These are phyloP conservation scores for Eupsittula cactorum DNA, from an alignment of 2,113 vertebrate genomes.

Conservation along the genomic window DNA sequence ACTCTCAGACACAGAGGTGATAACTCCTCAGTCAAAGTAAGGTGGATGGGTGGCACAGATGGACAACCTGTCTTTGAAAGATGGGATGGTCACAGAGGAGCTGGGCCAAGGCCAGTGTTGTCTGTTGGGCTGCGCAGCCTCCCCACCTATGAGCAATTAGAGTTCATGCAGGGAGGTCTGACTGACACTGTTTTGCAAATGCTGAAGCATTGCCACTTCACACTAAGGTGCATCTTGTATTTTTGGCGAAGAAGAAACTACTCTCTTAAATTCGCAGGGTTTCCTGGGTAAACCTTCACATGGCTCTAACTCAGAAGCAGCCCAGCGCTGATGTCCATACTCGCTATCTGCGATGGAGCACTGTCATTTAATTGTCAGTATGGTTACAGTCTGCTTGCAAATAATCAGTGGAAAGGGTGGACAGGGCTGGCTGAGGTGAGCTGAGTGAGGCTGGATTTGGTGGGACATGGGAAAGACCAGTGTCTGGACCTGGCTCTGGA, in stretches of 20 bases:
- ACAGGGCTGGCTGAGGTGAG: not conserved
- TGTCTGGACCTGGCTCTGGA: not conserved
- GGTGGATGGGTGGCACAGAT: not conserved
- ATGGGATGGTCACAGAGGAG: not conserved
- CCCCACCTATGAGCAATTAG: not conserved
- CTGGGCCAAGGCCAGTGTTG: not conserved
- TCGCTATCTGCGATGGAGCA: accelerated
- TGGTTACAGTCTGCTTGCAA: not conserved
- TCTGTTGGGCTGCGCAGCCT: not conserved
- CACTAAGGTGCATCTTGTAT: not conserved
- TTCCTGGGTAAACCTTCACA: not conserved
- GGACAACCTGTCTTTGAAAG: not conserved
- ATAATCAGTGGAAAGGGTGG: not conserved
- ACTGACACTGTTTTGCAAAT: not conserved
- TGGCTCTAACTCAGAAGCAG: not conserved
- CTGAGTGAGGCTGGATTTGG: not conserved
- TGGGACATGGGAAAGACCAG: not conserved
- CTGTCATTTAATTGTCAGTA: not conserved
- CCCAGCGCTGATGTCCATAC: accelerated
- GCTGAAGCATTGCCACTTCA: not conserved
- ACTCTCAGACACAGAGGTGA: not conserved
- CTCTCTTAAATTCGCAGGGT: not conserved
- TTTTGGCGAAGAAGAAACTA: not conserved
- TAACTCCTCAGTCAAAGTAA: not conserved
- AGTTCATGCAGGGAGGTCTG: accelerated